These are phyloP conservation scores for Hypothenemus hampei DNA, from an alignment of 1,140 invertebrate species.

Conservation along the genomic window DNA sequence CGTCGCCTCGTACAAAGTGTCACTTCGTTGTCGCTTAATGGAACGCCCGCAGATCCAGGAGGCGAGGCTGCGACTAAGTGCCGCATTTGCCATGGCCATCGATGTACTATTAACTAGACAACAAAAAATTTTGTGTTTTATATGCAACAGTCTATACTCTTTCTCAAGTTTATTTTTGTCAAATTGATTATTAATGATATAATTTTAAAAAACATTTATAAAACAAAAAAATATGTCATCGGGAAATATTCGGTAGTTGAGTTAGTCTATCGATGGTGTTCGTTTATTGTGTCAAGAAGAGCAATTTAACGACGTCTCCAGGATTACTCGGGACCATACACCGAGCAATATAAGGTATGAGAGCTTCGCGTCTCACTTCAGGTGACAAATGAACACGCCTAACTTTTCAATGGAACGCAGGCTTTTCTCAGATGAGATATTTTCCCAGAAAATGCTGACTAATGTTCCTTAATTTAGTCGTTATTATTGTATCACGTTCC, in stretches of 20 bases:
- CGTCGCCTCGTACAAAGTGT: constrained; percentile 26
- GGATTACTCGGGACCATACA: constrained; percentile 26
- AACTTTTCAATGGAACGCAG: constrained; percentile 27
- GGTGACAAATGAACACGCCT: constrained; percentile 30
- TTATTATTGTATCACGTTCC: constrained; percentile 10
- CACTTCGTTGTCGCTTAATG: constrained; percentile 28
- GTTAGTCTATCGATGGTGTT: constrained; percentile 7
- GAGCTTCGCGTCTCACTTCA: constrained; percentile 27
- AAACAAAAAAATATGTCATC: no score
- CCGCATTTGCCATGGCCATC: constrained; percentile 17
- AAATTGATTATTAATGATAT: no score
- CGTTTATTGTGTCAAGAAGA: constrained; percentile 19
- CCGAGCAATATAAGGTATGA: constrained; percentile 24
- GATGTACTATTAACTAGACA: constrained; percentile 2
- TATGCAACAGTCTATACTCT: background rate
- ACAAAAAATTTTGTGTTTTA: background rate
- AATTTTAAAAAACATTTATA: no score
- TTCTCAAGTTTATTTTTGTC: background rate
- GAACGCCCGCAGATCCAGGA: constrained; percentile 25
- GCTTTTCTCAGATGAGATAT: constrained; percentile 27
- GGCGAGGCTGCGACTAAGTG: constrained; percentile 22
- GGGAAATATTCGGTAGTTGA: background rate
- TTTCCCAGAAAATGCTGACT: constrained; percentile 26
- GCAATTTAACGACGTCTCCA: constrained; percentile 26
- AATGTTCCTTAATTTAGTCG: constrained; percentile 29